A percentile compares a stretch with the other conserved stretches of the same genome.
Evolutionary conservation across 2,113 vertebrate genomes (phyloP).

Genomic region (Takifugu bimaculatus): DNA sequence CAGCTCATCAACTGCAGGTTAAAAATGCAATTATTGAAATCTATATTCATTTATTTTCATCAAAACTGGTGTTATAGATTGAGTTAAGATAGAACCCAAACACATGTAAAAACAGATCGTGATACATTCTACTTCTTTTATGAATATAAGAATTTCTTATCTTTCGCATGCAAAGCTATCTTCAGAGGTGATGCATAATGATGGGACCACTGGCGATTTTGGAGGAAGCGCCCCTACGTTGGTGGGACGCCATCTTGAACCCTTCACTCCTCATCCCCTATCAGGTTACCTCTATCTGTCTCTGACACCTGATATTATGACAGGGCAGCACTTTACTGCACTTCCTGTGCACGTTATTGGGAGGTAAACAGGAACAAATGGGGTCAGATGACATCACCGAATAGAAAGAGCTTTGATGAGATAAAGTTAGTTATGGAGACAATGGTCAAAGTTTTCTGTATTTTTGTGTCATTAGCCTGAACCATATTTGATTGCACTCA

Average conservation of each 20-base stretch:
- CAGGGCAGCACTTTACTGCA: slow-evolving; percentile 10
- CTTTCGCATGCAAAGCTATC: slow-evolving; percentile 32
- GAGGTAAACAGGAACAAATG: slow-evolving; percentile 1
- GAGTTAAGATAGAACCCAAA: no score
- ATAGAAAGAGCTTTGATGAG: no score
- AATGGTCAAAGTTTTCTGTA: no score
- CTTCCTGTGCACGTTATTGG: not conserved
- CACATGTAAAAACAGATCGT: no score
- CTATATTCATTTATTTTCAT: no score
- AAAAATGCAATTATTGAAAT: slow-evolving; percentile 3
- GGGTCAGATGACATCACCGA: slow-evolving; percentile 30
- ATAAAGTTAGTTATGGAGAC: no score
- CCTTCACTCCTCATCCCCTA: slow-evolving; percentile 11
- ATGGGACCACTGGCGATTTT: slow-evolving; percentile 22
- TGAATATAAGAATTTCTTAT: not conserved
- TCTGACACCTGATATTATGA: slow-evolving; percentile 42
- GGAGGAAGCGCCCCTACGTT: slow-evolving; percentile 10
- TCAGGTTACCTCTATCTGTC: slow-evolving; percentile 44
- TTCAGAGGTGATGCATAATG: slow-evolving; percentile 36
- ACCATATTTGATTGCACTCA: no score
- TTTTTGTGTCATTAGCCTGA: no score
- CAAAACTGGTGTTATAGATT: no score
- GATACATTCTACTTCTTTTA: not conserved
- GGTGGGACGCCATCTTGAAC: slow-evolving; percentile 32
- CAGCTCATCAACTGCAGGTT: slow-evolving; percentile 75